A percentile compares a stretch with the other conserved stretches of the same genome.
These are phyloP conservation scores for Carposina sasakii DNA, from an alignment of 1,140 invertebrate species.

Conservation along the genomic window DNA sequence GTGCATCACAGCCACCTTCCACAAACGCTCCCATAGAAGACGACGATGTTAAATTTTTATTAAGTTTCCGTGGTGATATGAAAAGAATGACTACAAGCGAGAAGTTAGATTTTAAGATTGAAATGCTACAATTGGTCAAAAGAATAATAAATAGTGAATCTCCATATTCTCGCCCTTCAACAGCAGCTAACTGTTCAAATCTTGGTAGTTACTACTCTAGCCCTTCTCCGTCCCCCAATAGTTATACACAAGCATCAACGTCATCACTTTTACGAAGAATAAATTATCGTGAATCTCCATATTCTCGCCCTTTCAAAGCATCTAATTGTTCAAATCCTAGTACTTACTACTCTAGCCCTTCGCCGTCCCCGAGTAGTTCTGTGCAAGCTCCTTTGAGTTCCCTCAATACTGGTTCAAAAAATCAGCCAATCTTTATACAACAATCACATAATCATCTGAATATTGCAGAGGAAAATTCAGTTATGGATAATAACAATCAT, in stretches of 20 bases:
- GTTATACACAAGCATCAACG: too few relatives aligned
- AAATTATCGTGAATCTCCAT: slow-evolving; percentile 7
- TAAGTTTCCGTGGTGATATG: slow-evolving; percentile 11
- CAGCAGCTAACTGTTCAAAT: slow-evolving; percentile 3
- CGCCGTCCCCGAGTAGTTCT: slow-evolving; percentile 5
- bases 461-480: not conserved
- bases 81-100: slow-evolving; percentile 8
- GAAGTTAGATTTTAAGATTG: slow-evolving; percentile 13
- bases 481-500: not conserved
- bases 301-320: slow-evolving; percentile 4
- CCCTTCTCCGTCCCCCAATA: slow-evolving; percentile 5
- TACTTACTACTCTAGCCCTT: slow-evolving; percentile 1
- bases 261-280: too few relatives aligned
- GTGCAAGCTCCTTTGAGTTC: not conserved
- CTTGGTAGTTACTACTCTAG: not conserved
- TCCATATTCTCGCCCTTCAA: slow-evolving; percentile 5
- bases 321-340: slow-evolving; percentile 3
- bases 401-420: not conserved
- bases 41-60: slow-evolving; percentile 13
- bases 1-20: slow-evolving; percentile 2
- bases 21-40: slow-evolving; percentile 7
- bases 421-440: not conserved
- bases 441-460: not conserved
- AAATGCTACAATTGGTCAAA: slow-evolving; percentile 14
- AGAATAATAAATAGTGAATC: slow-evolving; percentile 8